Percentiles rank a stretch among this genome's conserved stretches.
Conservation (phyloP, 1,140 invertebrate species). For the Propsilocerus akamusi region DNA sequence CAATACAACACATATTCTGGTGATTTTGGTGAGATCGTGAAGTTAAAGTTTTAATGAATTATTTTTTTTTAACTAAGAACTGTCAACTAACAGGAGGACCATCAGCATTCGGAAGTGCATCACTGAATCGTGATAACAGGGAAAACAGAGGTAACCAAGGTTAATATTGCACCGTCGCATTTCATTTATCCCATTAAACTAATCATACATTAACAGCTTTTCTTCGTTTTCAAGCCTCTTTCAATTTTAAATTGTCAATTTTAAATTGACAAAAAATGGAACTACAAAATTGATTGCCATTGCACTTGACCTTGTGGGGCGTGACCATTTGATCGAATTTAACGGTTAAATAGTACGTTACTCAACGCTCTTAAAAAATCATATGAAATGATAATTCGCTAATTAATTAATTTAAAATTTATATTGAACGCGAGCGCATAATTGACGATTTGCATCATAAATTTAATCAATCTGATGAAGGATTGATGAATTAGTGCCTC, state of each 20-base stretch:
- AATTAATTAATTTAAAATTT: too few species aligned
- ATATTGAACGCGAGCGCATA: too few species aligned
- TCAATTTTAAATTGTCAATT: not conserved
- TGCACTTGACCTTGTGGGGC: not conserved
- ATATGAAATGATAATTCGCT: too few species aligned
- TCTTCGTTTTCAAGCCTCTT: not conserved
- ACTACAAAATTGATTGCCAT: not conserved
- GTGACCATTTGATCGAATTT: not conserved
- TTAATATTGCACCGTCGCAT: not conserved
- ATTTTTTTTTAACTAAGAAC: not conserved
- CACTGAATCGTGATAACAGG: not conserved
- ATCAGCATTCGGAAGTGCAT: not conserved
- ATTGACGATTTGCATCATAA: too few species aligned
- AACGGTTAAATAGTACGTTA: not conserved
- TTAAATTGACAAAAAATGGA: not conserved
- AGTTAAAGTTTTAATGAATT: not conserved
- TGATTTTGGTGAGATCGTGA: not conserved
- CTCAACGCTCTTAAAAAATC: too few species aligned
- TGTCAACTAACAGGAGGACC: not conserved
- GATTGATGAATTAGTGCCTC: too few species aligned
- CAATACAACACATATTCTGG: not conserved
- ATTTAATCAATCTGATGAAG: too few species aligned
- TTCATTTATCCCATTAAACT: not conserved
- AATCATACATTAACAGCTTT: not conserved
- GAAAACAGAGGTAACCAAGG: not conserved